These are phyloP conservation scores for Eolophus roseicapilla DNA, from an alignment of 2,113 vertebrate species.

Conservation along the genomic window DNA sequence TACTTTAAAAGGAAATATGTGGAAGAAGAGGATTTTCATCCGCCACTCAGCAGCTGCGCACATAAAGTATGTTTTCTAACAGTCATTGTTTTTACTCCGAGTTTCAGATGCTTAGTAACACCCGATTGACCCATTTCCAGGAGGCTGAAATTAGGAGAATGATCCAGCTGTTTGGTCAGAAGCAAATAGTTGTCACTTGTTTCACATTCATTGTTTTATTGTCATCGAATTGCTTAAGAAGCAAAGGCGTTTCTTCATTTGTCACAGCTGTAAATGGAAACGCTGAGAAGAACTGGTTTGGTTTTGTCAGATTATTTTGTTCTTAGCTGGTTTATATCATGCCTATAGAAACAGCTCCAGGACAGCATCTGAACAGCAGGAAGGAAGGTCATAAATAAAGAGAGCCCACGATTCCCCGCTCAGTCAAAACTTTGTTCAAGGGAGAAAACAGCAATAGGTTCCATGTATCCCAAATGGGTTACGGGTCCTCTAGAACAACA, in stretches of 20 bases:
- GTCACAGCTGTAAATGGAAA: slow-evolving; percentile 34
- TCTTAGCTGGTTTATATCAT: background rate
- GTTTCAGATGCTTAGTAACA: slow-evolving; percentile 61
- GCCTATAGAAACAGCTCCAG: background rate
- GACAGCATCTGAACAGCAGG: background rate
- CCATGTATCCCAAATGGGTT: background rate
- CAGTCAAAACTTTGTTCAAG: background rate
- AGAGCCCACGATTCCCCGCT: background rate
- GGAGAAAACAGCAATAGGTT: background rate
- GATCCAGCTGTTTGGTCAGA: slow-evolving; percentile 47
- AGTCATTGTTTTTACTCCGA: slow-evolving; percentile 63
- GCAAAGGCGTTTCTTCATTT: slow-evolving; percentile 21
- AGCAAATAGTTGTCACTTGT: slow-evolving; percentile 42
- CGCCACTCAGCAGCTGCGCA: slow-evolving; percentile 87
- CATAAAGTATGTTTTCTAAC: slow-evolving; percentile 86
- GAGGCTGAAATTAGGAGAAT: slow-evolving; percentile 39
- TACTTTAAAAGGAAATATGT: slow-evolving; percentile 98
- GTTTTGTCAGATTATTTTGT: background rate
- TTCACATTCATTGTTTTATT: slow-evolving; percentile 51
- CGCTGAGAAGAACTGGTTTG: background rate
- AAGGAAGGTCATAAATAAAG: background rate
- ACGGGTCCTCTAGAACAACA: background rate
- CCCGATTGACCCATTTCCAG: slow-evolving; percentile 61
- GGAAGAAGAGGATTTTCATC: slow-evolving; percentile 88
- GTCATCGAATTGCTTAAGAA: slow-evolving; percentile 47